These are phyloP conservation scores for Rhizomys pruinosus DNA, from an alignment of 2,113 vertebrate species.

Conservation along the genomic window DNA sequence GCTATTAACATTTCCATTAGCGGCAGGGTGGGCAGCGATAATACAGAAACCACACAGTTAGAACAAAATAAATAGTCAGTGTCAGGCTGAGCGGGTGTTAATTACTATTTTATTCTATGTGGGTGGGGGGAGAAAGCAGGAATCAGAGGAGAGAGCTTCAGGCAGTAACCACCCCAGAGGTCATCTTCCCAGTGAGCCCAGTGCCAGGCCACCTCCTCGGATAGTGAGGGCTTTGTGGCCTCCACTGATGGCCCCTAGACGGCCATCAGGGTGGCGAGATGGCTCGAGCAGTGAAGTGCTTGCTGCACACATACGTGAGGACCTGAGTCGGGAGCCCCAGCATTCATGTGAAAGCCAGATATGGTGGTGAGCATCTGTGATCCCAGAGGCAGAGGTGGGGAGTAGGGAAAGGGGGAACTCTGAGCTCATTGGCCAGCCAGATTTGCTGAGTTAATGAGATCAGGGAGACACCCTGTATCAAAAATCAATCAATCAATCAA, in stretches of 20 bases:
- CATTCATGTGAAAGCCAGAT: background rate
- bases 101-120: conserved; percentile 87
- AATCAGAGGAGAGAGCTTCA: conserved; percentile 40
- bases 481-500: no score
- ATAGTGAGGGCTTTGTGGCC: conserved; percentile 14
- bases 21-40: conserved; percentile 88
- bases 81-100: conserved; percentile 88
- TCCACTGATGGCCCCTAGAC: conserved; percentile 42
- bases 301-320: no score
- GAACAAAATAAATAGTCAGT: conserved; percentile 90
- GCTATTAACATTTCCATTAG: conserved; percentile 93
- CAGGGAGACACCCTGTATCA: background rate
- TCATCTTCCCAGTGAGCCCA: conserved; percentile 65
- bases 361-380: no score
- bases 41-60: conserved; percentile 87
- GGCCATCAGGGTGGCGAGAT: background rate
- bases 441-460: background rate
- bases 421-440: background rate
- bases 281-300: background rate
- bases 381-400: background rate
- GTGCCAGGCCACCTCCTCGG: background rate
- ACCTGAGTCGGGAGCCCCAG: background rate
- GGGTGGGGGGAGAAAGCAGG: conserved; percentile 41
- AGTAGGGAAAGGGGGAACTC: background rate
- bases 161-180: conserved; percentile 74